These are phyloP conservation scores for Seriola quinqueradiata DNA, from an alignment of 2,113 vertebrate species.

Conservation along the genomic window DNA sequence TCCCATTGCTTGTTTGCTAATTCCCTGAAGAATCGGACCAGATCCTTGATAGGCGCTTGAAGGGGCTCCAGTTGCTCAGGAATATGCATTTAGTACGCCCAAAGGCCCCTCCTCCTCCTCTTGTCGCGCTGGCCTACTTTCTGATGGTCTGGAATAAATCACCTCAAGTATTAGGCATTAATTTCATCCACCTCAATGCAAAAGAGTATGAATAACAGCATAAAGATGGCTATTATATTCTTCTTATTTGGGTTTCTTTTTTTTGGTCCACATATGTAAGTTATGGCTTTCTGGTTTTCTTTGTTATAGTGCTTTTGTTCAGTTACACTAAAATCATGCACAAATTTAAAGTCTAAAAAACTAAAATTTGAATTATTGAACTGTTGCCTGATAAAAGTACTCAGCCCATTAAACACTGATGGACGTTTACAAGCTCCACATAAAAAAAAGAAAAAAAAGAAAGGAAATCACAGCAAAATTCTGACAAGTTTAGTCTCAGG, in stretches of 20 bases:
- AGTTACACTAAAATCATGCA: background rate
- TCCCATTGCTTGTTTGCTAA: slow-evolving; percentile 93
- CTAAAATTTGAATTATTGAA: background rate
- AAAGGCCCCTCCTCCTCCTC: slow-evolving; percentile 40
- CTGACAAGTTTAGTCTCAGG: background rate
- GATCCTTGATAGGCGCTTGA: slow-evolving; percentile 80
- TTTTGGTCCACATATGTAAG: background rate
- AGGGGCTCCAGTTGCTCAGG: slow-evolving; percentile 75
- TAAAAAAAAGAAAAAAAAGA: background rate
- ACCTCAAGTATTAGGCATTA: slow-evolving; percentile 50
- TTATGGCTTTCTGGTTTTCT: background rate
- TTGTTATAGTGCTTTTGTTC: slow-evolving; percentile 2
- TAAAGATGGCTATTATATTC: background rate
- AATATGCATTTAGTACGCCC: slow-evolving; percentile 69
- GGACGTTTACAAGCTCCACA: slow-evolving; percentile 11
- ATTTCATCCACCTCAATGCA: slow-evolving; percentile 35
- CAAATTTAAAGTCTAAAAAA: slow-evolving; percentile 2
- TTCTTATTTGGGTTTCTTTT: background rate
- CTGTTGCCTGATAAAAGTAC: background rate
- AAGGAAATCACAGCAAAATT: background rate
- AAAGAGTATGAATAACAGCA: slow-evolving; percentile 11
- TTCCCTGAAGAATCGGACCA: slow-evolving; percentile 86
- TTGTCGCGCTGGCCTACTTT: slow-evolving; percentile 68
- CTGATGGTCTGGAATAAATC: slow-evolving; percentile 67
- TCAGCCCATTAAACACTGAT: background rate